Evolutionary conservation across 1,140 invertebrate species (phyloP).

Genomic region (Drosophila kikkawai): DNA sequence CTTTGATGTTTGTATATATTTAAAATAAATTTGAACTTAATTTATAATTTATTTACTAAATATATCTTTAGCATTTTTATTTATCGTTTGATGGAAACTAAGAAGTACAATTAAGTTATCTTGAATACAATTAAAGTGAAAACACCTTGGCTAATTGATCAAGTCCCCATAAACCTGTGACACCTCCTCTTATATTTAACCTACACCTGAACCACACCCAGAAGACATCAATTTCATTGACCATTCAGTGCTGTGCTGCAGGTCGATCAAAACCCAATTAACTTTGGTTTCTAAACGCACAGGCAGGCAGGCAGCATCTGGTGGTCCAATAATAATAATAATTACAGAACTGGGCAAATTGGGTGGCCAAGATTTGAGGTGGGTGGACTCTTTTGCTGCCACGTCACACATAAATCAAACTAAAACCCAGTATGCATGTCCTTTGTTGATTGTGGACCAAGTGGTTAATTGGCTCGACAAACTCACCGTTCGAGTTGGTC

Average conservation of each 20-base stretch:
- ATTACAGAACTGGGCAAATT: slow-evolving; percentile 64
- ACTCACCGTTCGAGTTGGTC: slow-evolving; percentile 37
- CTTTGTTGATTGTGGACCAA: slow-evolving; percentile 48
- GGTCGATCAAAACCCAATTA: slow-evolving; percentile 65
- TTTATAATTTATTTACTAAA: background rate
- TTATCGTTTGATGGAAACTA: background rate
- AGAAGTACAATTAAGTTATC: background rate
- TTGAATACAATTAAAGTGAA: slow-evolving; percentile 7
- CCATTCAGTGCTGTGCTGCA: slow-evolving; percentile 4
- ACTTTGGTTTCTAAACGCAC: slow-evolving; percentile 41
- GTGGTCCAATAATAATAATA: slow-evolving; percentile 63
- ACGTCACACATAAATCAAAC: slow-evolving; percentile 41
- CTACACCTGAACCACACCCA: background rate
- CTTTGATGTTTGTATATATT: no score
- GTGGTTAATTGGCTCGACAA: slow-evolving; percentile 55
- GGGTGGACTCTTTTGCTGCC: slow-evolving; percentile 7
- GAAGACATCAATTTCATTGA: slow-evolving; percentile 1
- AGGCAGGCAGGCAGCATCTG: slow-evolving; percentile 32
- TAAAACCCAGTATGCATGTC: slow-evolving; percentile 19
- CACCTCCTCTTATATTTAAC: background rate
- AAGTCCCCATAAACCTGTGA: slow-evolving; percentile 9
- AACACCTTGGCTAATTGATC: slow-evolving; percentile 5
- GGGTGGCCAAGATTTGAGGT: slow-evolving; percentile 21
- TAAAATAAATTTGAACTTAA: background rate
- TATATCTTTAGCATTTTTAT: background rate